Evolutionary conservation across 2,113 vertebrate genomes (phyloP).

Genomic region (Heterotilapia buettikoferi): DNA sequence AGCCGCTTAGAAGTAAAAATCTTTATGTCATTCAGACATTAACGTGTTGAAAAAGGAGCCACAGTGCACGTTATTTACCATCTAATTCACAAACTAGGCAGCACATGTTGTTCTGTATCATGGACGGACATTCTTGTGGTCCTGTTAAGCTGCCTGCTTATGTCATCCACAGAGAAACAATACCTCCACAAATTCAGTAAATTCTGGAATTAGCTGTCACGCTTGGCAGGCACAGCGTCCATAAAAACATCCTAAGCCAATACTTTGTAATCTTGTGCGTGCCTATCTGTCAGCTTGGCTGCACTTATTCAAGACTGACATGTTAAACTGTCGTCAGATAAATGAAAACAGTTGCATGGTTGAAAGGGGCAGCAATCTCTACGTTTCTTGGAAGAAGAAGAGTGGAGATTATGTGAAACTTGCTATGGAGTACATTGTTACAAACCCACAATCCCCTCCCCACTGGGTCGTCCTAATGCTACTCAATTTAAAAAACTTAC

Average conservation of each 20-base stretch:
- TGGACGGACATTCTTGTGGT: background rate
- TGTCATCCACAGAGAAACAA: background rate
- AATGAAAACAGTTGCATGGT: background rate
- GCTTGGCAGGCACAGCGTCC: background rate
- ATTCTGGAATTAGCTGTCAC: background rate
- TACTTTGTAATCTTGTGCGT: background rate
- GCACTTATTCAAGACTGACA: background rate
- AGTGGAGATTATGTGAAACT: background rate
- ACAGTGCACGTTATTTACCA: background rate
- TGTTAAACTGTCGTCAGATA: background rate
- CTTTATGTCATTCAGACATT: background rate
- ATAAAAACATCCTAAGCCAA: background rate
- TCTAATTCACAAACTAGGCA: background rate
- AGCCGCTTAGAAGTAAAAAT: background rate
- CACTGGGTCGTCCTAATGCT: fast-evolving
- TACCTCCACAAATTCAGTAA: background rate
- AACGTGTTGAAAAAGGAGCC: background rate
- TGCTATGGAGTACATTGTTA: background rate
- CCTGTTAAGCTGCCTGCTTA: background rate
- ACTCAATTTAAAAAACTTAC: background rate
- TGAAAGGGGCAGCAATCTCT: background rate
- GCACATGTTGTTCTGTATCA: background rate
- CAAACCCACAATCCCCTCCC: background rate
- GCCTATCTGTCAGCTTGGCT: background rate
- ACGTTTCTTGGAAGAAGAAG: background rate